Percentiles rank a stretch among this genome's conserved stretches.
Evolutionary conservation across 2,888 invertebrate genomes (phyloP).

Genomic region (Bibio marci): DNA sequence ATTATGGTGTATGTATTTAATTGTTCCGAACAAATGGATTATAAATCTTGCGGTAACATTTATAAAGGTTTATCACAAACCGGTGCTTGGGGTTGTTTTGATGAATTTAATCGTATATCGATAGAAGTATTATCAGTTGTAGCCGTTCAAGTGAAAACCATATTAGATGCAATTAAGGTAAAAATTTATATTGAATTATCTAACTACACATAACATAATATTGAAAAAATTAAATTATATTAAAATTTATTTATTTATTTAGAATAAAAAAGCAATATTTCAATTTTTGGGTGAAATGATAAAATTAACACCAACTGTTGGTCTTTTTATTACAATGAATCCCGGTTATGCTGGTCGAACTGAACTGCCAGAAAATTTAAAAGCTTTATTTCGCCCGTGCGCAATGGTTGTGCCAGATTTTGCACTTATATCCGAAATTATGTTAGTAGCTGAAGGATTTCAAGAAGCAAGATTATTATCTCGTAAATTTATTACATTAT

Average conservation of each 20-base stretch:
- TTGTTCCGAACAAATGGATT: slow-evolving; percentile 95
- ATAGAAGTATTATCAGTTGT: slow-evolving; percentile 91
- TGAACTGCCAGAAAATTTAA: slow-evolving; percentile 69
- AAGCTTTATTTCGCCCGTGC: slow-evolving; percentile 66
- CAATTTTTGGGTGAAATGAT: slow-evolving; percentile 75
- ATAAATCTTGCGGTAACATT: slow-evolving; percentile 86
- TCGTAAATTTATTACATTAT: slow-evolving; percentile 85
- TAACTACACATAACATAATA: too few relatives aligned
- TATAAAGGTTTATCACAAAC: slow-evolving; percentile 52
- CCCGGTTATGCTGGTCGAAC: slow-evolving; percentile 89
- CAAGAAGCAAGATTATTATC: slow-evolving; percentile 79
- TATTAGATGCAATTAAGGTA: slow-evolving; percentile 68
- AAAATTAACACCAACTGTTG: slow-evolving; percentile 54
- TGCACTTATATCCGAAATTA: slow-evolving; percentile 90
- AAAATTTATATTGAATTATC: too few relatives aligned
- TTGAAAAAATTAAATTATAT: too few relatives aligned
- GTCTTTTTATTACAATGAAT: slow-evolving; percentile 94
- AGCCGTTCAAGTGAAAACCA: slow-evolving; percentile 78
- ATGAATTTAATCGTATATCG: slow-evolving; percentile 89
- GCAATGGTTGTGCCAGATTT: slow-evolving; percentile 97
- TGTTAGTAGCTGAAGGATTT: slow-evolving; percentile 92
- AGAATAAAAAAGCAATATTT: slow-evolving; percentile 55
- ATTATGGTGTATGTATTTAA: slow-evolving; percentile 98
- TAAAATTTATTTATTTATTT: background rate
- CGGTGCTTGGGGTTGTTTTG: slow-evolving; percentile 94